Evolutionary conservation across 2,113 vertebrate species (phyloP).

Genomic region (Oreochromis aureus): DNA sequence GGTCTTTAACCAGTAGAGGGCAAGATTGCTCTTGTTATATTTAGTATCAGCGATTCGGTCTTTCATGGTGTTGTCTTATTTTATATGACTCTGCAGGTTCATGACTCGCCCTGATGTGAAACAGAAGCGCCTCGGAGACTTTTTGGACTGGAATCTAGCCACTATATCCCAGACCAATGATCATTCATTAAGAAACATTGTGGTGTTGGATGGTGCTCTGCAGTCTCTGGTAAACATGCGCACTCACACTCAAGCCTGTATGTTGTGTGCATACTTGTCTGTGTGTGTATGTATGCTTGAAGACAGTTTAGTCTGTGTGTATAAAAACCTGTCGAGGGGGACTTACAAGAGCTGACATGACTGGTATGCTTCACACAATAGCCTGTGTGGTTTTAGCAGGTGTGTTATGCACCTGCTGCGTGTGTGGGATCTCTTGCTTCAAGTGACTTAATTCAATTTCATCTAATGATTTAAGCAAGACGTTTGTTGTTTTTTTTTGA

Average conservation of each 20-base stretch:
- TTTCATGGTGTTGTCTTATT: background rate
- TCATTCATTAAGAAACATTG: constrained; percentile 75
- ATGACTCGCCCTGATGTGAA: constrained; percentile 90
- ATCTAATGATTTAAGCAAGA: constrained; percentile 27
- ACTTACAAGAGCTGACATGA: constrained; percentile 56
- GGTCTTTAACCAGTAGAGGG: constrained; percentile 46
- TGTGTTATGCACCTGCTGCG: constrained; percentile 56
- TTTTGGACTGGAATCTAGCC: constrained; percentile 88
- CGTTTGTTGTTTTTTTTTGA: background rate
- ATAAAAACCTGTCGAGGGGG: background rate
- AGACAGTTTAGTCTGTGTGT: background rate
- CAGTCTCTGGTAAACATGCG: constrained; percentile 84
- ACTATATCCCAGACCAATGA: constrained; percentile 76
- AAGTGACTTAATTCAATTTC: background rate
- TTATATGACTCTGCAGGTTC: constrained; percentile 73
- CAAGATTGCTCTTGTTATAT: background rate
- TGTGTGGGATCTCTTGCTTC: constrained; percentile 4
- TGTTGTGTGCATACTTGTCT: background rate
- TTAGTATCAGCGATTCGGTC: background rate
- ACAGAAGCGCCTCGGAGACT: constrained; percentile 80
- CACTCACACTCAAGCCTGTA: background rate
- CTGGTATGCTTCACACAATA: constrained; percentile 38
- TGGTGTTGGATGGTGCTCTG: constrained; percentile 82
- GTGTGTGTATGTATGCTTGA: background rate
- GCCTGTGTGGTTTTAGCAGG: constrained; percentile 43